These are phyloP conservation scores for Ailuropoda melanoleuca DNA, from an alignment of 2,113 vertebrate species.

Conservation along the genomic window DNA sequence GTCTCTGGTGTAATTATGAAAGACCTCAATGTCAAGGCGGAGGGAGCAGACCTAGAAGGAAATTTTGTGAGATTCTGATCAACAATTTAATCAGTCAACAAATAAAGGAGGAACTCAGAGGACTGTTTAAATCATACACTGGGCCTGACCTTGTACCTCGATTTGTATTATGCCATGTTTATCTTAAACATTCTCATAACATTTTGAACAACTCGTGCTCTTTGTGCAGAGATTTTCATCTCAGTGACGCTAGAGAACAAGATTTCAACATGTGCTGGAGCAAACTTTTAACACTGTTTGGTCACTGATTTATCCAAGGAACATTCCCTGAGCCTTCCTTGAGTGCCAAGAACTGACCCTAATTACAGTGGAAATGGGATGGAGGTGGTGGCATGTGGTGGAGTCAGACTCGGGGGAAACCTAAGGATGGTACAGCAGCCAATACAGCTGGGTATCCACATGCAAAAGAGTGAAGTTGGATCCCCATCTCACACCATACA, in stretches of 20 bases:
- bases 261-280: neutral
- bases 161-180: neutral
- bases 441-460: neutral
- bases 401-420: fast-evolving
- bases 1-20: slow-evolving; percentile 37
- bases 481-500: neutral
- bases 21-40: neutral
- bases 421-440: fast-evolving
- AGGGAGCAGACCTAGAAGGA: slow-evolving; percentile 56
- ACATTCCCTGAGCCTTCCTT: neutral
- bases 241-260: neutral
- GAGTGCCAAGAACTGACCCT: neutral
- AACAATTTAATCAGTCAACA: slow-evolving; percentile 47
- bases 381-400: fast-evolving
- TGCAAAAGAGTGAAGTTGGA: neutral
- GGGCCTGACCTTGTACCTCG: slow-evolving; percentile 57
- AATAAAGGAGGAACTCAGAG: slow-evolving; percentile 57
- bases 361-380: fast-evolving
- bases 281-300: neutral
- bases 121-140: slow-evolving; percentile 29
- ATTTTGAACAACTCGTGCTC: neutral
- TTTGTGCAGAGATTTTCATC: slow-evolving; percentile 36
- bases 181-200: neutral
- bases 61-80: slow-evolving; percentile 53
- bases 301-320: neutral